Conservation (phyloP, 1,140 invertebrate species). For the Sitophilus oryzae region DNA sequence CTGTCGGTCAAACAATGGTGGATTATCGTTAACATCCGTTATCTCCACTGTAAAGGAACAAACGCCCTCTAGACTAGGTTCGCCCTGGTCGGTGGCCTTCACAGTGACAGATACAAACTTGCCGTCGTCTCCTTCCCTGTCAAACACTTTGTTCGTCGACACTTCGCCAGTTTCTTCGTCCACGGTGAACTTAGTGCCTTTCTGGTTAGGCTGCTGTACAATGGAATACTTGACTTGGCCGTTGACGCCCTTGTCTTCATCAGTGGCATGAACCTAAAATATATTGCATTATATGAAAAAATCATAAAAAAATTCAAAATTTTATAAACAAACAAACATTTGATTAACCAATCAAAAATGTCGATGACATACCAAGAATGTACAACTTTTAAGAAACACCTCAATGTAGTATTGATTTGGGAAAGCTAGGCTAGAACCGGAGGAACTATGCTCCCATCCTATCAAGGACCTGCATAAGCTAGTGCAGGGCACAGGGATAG, state of each 20-base stretch:
- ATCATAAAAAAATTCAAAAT: too few relatives aligned
- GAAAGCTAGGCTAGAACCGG: too few relatives aligned
- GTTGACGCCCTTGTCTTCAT: constrained; percentile 91
- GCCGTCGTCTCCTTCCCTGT: constrained; percentile 90
- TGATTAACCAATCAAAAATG: too few relatives aligned
- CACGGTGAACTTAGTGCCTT: constrained; percentile 91
- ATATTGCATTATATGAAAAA: too few relatives aligned
- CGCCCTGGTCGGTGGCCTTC: constrained; percentile 94
- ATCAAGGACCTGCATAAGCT: too few relatives aligned
- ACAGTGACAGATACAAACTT: constrained; percentile 94
- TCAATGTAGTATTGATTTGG: too few relatives aligned
- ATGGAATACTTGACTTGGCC: constrained; percentile 91
- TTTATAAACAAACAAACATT: too few relatives aligned
- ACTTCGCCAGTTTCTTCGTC: constrained; percentile 93
- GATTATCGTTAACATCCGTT: constrained; percentile 91
- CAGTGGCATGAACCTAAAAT: constrained; percentile 64
- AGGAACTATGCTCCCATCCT: too few relatives aligned
- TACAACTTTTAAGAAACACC: too few relatives aligned
- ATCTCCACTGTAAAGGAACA: constrained; percentile 96
- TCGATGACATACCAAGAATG: too few relatives aligned
- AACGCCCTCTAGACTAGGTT: constrained; percentile 88
- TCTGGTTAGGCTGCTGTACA: constrained; percentile 93
- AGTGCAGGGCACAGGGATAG: too few relatives aligned
- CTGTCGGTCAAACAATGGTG: constrained; percentile 89
- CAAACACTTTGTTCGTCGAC: constrained; percentile 91